phyloP scores from a whole-genome alignment of 2,888 invertebrate genomes.

The Drosophila villosipedis region DNA sequence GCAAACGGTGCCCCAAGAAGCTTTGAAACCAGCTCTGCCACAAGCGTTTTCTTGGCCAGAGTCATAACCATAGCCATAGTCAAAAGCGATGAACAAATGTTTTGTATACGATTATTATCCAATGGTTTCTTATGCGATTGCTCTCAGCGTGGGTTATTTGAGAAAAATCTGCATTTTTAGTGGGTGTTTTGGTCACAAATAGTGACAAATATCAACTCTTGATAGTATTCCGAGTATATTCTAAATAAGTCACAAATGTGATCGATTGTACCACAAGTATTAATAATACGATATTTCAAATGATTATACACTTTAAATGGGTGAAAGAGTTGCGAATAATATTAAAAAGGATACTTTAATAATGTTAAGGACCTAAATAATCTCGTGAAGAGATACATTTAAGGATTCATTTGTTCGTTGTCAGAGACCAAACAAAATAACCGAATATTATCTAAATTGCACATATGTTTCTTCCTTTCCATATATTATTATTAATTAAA shows the following conservation, averaged over 20 bases:
- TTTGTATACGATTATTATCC: slow-evolving; percentile 63
- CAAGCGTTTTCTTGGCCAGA: slow-evolving; percentile 33
- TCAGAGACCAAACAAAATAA: not conserved
- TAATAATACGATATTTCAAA: not conserved
- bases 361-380: not conserved
- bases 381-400: not conserved
- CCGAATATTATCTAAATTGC: not conserved
- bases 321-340: not conserved
- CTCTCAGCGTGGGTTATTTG: slow-evolving; percentile 43
- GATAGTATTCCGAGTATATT: not conserved
- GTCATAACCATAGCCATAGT: slow-evolving; percentile 3
- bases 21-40: slow-evolving; percentile 50
- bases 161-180: not conserved
- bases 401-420: not conserved
- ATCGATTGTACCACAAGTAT: not conserved
- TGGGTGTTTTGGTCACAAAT: not conserved
- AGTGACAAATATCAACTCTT: not conserved
- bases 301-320: not conserved
- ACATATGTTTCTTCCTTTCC: not conserved
- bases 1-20: slow-evolving; percentile 28
- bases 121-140: slow-evolving; percentile 39
- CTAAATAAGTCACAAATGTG: not conserved
- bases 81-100: slow-evolving; percentile 44
- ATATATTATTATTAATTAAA: not conserved
- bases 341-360: not conserved